A percentile compares a stretch with the other conserved stretches of the same genome.
Evolutionary conservation across 2,888 invertebrate species (phyloP).

Genomic region (Periphyllus acericola): DNA sequence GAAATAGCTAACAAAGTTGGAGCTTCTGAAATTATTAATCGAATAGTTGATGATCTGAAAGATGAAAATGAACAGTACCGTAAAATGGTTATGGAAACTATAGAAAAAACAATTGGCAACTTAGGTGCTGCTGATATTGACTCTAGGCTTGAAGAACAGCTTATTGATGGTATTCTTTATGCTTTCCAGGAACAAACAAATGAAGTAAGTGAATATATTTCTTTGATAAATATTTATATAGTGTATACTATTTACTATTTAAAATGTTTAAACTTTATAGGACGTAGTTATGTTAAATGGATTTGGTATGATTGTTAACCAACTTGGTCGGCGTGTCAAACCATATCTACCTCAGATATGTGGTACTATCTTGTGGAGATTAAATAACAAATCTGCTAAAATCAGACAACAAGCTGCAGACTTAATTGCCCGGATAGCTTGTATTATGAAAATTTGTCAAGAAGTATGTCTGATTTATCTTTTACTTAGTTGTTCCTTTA

Average conservation of each 20-base stretch:
- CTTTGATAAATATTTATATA: background rate
- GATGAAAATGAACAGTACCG: conserved; percentile 99
- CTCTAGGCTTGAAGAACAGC: conserved; percentile 95
- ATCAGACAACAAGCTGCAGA: conserved; percentile 99
- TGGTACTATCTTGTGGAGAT: conserved; percentile 98
- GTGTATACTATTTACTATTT: background rate
- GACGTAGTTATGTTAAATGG: conserved; percentile 99
- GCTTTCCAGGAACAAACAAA: conserved; percentile 99
- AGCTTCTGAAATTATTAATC: conserved; percentile 98
- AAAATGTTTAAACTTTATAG: conserved; percentile 67
- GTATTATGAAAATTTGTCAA: conserved; percentile 99
- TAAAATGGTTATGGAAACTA: conserved; percentile 99
- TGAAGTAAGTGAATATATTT: conserved; percentile 73
- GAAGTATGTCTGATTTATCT: conserved; percentile 73
- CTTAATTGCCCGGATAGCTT: conserved; percentile 96
- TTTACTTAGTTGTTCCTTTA: background rate
- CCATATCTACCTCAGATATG: conserved; percentile 99
- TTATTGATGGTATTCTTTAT: conserved; percentile 98
- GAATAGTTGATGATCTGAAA: conserved; percentile 98
- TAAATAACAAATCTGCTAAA: conserved; percentile 99
- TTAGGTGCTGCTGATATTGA: conserved; percentile 98
- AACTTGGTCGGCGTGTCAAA: conserved; percentile 96
- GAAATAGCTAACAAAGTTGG: conserved; percentile 99
- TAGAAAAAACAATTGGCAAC: conserved; percentile 98
- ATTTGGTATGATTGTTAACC: conserved; percentile 98